Base-by-base conservation (phyloP, 2,888 invertebrate species). In the Cremastinae sp. region DNA sequence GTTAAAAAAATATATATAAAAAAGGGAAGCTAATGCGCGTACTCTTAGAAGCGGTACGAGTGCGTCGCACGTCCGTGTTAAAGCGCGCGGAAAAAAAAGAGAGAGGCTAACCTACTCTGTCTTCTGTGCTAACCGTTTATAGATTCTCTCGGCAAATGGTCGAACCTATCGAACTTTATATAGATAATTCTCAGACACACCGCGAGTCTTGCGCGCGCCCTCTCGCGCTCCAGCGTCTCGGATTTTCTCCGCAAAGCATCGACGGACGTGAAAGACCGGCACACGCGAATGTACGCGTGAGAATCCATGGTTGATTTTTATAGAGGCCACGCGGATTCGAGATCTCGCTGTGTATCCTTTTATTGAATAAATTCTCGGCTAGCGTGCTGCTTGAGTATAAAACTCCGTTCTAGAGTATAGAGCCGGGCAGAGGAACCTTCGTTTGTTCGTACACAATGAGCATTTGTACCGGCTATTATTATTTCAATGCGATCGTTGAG, bases 21-120 rank as follows among this genome's bases (percentile, higher is more conserved):
- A 28, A 28, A 28, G 28, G 5, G 2, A 28, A 28, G 28, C 5
- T 28, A 5, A 28, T 28, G 77, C 65, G 79, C 79, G 76, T 74
- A 80, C 77, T 70, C 78, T 76, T 74, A 77, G 78, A 83, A 83
- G 83, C 80, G 83, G 82, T 82, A 80, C 80, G 80, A 80, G 78
- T 78, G 62, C 65, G 70, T 59, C 68, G 39, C 41, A 35, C 41
- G 58, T 39, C 69, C 22, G 47, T 49, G 55, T n/a, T 55, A 37
- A 56, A 64, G 58, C 45, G 68, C 62, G 12, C 16, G 28, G 49
- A 22, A 41, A 37, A 69, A 37, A 9, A 35, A 55, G 41, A 53
- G 20, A 61, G 45, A 70, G 41, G 28, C 37, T 64, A 74, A 70
- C 62, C 66, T 64, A 66, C 53, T 70, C 55, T 64, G 66, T 73